Conservation (phyloP, 2,797 vertebrate species). For the Xenops minutus region DNA sequence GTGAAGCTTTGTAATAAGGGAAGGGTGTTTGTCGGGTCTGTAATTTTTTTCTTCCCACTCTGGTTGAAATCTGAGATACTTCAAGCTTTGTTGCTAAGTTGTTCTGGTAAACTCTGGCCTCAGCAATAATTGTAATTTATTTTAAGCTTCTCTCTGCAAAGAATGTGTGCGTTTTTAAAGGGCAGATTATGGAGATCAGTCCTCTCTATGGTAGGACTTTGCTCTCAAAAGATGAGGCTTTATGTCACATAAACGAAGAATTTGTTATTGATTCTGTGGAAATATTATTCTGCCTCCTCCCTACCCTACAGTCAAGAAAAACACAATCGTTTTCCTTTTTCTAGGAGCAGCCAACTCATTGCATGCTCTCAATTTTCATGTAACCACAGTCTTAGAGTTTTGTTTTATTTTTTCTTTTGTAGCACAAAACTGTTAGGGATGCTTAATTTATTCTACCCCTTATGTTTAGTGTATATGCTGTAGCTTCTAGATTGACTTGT, state of each 20-base stretch:
- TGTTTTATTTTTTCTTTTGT: background rate
- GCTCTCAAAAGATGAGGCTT: conserved; percentile 27
- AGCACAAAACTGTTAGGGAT: background rate
- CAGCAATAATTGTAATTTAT: conserved; percentile 67
- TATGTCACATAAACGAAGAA: conserved; percentile 26
- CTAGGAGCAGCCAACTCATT: background rate
- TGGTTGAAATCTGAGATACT: conserved; percentile 70
- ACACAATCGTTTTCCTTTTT: background rate
- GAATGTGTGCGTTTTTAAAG: conserved; percentile 11
- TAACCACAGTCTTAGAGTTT: background rate
- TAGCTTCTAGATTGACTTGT: conserved; percentile 13
- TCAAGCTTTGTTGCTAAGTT: conserved; percentile 65
- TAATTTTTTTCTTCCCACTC: conserved; percentile 72
- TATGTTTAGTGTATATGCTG: background rate
- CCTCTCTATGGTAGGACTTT: background rate
- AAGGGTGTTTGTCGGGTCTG: conserved; percentile 60
- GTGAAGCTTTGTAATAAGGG: conserved; percentile 58
- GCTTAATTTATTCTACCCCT: background rate
- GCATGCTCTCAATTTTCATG: background rate
- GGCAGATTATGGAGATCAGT: conserved; percentile 9
- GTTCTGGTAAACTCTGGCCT: conserved; percentile 71
- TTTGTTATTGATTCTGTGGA: conserved; percentile 29
- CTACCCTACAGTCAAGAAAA: conserved; percentile 1
- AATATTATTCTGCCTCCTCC: conserved; percentile 25
- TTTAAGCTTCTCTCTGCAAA: conserved; percentile 58